These are phyloP conservation scores for Poeciliopsis gracilis DNA, from an alignment of 2,797 vertebrate genomes.

Conservation along the genomic window DNA sequence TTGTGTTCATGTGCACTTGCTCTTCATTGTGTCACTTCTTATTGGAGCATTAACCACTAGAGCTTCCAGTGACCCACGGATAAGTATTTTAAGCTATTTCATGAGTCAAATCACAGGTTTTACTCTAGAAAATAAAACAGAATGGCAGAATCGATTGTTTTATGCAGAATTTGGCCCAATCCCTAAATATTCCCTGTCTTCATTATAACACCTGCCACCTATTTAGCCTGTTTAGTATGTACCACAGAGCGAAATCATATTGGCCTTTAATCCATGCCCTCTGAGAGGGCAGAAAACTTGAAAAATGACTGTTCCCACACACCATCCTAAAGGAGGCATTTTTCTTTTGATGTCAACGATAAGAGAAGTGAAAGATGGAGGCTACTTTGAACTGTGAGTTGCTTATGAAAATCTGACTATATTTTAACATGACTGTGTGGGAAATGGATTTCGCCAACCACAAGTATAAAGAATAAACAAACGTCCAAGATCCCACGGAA, in stretches of 20 bases:
- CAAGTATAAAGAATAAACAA: slow-evolving; percentile 42
- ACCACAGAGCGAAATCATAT: slow-evolving; percentile 18
- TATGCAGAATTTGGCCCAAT: slow-evolving; percentile 21
- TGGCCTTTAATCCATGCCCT: slow-evolving; percentile 32
- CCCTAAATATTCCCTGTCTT: slow-evolving; percentile 22
- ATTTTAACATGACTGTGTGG: slow-evolving; percentile 35
- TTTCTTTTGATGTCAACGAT: slow-evolving; percentile 54
- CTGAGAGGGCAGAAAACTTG: slow-evolving; percentile 22
- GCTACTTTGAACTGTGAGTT: slow-evolving; percentile 21
- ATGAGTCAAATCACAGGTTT: neutral
- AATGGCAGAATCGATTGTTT: neutral
- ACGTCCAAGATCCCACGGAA: slow-evolving; percentile 43
- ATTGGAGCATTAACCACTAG: neutral
- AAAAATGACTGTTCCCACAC: slow-evolving; percentile 47
- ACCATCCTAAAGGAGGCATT: slow-evolving; percentile 37
- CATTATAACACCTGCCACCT: slow-evolving; percentile 30
- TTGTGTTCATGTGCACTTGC: neutral
- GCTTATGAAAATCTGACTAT: slow-evolving; percentile 22
- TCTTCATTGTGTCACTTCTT: neutral
- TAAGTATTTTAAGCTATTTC: neutral
- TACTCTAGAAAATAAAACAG: neutral
- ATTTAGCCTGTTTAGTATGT: neutral
- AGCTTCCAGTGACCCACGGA: neutral
- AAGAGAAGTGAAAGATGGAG: slow-evolving; percentile 27
- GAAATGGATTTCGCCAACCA: slow-evolving; percentile 48